Evolutionary conservation across 2,113 vertebrate genomes (phyloP).

Genomic region (Lagopus leucura): DNA sequence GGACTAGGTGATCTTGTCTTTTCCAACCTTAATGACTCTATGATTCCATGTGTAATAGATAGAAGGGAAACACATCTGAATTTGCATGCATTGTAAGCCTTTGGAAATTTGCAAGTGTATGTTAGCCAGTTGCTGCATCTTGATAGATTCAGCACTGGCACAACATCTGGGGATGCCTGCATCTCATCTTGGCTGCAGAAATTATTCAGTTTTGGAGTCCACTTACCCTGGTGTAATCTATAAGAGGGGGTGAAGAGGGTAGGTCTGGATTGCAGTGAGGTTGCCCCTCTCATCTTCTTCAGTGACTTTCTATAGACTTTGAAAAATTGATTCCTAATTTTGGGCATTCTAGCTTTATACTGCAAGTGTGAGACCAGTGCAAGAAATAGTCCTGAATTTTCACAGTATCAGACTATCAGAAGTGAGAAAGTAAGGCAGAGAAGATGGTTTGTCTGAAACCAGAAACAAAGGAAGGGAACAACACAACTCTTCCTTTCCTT

Average conservation of each 20-base stretch:
- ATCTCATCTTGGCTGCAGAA: background rate
- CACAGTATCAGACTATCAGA: background rate
- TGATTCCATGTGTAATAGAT: no score
- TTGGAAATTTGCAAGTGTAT: background rate
- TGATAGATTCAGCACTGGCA: background rate
- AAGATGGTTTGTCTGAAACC: background rate
- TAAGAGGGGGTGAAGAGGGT: background rate
- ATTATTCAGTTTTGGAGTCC: background rate
- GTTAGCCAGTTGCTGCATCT: accelerated
- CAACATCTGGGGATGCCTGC: background rate
- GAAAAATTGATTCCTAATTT: background rate
- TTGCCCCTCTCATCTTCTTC: background rate
- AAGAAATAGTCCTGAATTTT: background rate
- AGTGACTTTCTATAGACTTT: background rate
- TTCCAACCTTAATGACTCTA: no score
- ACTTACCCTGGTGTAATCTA: background rate
- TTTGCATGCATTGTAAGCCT: background rate
- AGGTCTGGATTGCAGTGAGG: background rate
- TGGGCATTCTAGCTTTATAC: background rate
- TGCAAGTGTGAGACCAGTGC: background rate
- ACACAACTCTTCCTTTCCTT: background rate
- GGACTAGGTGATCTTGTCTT: no score
- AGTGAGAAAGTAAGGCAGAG: background rate
- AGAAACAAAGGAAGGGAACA: background rate
- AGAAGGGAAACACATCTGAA: no score